Base-by-base conservation (phyloP, 2,797 vertebrate species). In the Microchirus variegatus region DNA sequence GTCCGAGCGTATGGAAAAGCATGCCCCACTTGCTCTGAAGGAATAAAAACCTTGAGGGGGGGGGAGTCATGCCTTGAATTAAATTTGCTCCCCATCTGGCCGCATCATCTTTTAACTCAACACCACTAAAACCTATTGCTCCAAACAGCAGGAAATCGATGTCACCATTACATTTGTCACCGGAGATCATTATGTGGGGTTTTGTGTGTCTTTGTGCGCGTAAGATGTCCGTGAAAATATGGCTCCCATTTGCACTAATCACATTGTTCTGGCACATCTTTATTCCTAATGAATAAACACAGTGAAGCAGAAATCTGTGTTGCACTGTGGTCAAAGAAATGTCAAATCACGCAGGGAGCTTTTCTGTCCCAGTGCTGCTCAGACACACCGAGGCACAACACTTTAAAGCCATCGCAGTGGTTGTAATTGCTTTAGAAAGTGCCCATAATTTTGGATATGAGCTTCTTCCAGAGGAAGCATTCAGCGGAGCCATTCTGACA, bases 1-100 rank as follows among this genome's bases (percentile, higher is more conserved):
- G 48, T 81, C 53, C 65, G 78, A 87, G 48, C 61, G 55, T 81
- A 70, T 46, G 63, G 72, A 79, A 78, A 68, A 76, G 66, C 46
- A 53, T 45, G 48, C 48, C 49, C 51, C 37, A 46, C 59, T 54
- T 58, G 19, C 42, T 62, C 46, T 53, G 44, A 61, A 65, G 48
- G 76, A 37, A 44, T 62, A 78, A 78, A 53, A 78, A 19, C 66
- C 70, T 65, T 53, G 48, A 11, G 44, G 60, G 48, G 11, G 44
- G 60, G 69, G 61, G 81, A 73, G 31, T 57, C 59, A 78, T 57
- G 69, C 59, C n/a, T 64, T 60, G 5, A 82, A 83, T 82, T 81
- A 50, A 60, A 82, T 85, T 82, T 78, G 38, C 64, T 64, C 53
- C 68, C 50, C 55, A 77, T 80, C 57, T 35, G 15, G 50, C 49